These are phyloP conservation scores for Coregonus clupeaformis DNA, from an alignment of 2,113 vertebrate species.

Conservation along the genomic window DNA sequence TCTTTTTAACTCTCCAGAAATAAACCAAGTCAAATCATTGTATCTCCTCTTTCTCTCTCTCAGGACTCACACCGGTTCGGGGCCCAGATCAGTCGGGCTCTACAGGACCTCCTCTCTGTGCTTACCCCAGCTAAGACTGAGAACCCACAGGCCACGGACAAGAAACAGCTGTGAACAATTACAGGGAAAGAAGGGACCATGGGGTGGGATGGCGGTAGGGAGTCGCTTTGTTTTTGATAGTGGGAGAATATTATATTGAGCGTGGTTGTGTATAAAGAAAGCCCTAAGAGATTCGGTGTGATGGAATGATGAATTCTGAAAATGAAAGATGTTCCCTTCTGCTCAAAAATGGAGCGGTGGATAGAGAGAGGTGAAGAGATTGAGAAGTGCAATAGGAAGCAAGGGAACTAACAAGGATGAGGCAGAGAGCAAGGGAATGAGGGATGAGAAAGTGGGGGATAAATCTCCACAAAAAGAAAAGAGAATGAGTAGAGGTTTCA, in stretches of 20 bases:
- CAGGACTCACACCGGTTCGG: neutral
- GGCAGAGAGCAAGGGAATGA: neutral
- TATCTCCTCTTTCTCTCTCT: neutral
- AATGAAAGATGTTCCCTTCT: too few relatives aligned
- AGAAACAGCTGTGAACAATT: neutral
- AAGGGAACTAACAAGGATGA: neutral
- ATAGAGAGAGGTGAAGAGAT: neutral
- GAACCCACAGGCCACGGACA: neutral
- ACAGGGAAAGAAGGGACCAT: neutral
- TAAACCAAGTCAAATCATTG: too few relatives aligned
- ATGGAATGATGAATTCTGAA: neutral
- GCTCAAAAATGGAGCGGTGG: neutral
- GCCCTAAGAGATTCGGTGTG: neutral
- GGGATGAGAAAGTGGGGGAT: neutral
- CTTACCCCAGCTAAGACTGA: neutral
- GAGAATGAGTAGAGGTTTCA: neutral
- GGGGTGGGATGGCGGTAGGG: neutral
- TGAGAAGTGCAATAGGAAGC: neutral
- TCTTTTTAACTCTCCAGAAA: too few relatives aligned
- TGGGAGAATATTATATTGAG: neutral
- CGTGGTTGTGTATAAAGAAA: neutral
- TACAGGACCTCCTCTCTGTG: neutral
- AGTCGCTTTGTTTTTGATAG: too few relatives aligned
- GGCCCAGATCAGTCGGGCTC: neutral
- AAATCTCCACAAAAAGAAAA: neutral